Percentiles rank a stretch among this genome's conserved stretches.
phyloP scores from a whole-genome alignment of 2,888 invertebrate genomes.

The Dolichopus griseipennis region DNA sequence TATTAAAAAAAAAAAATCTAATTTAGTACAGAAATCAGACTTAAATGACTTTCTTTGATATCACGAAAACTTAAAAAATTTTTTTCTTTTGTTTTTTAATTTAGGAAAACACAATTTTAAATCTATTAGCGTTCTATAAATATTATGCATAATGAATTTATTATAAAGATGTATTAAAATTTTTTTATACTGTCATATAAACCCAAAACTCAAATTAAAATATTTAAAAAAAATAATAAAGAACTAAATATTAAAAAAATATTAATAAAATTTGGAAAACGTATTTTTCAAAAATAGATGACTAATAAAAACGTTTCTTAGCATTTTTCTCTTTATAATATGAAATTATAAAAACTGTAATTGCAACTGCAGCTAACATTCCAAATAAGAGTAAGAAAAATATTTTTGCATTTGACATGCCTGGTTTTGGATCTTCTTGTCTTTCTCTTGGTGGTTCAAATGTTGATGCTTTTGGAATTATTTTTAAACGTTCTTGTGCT shows the following conservation, averaged over 20 bases:
- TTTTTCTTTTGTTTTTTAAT: neutral
- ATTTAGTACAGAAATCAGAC: neutral
- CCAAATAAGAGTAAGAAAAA: slow-evolving; percentile 80
- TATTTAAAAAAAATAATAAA: no score
- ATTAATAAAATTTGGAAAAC: no score
- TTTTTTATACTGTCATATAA: no score
- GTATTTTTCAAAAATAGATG: no score
- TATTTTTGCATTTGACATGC: slow-evolving; percentile 82
- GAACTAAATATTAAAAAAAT: no score
- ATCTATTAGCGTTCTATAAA: neutral
- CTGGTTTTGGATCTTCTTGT: slow-evolving; percentile 77
- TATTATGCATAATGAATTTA: neutral
- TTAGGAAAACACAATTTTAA: neutral
- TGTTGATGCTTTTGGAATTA: slow-evolving; percentile 79
- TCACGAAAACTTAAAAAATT: neutral
- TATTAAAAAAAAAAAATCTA: neutral
- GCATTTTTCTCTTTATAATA: slow-evolving; percentile 88
- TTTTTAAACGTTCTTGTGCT: slow-evolving; percentile 60
- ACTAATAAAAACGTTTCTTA: slow-evolving; percentile 64
- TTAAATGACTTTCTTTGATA: neutral
- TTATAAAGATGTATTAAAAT: no score
- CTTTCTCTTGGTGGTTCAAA: slow-evolving; percentile 89
- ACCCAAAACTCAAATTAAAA: no score
- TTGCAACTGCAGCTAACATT: slow-evolving; percentile 71
- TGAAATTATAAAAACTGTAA: slow-evolving; percentile 81